Conservation (phyloP, 2,113 vertebrate genomes). For the Hyperopisus bebe region DNA sequence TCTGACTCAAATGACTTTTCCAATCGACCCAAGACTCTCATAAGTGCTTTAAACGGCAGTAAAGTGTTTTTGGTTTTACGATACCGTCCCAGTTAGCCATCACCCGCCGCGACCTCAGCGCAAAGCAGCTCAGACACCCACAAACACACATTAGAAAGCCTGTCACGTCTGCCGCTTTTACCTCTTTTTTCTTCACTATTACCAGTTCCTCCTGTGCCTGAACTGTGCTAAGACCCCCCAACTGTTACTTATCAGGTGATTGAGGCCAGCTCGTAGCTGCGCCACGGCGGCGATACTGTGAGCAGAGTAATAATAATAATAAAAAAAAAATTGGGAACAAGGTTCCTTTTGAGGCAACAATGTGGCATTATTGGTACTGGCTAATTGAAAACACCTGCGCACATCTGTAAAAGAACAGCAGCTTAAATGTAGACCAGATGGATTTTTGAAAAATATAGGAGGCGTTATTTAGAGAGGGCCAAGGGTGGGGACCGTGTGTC, state of each 20-base stretch:
- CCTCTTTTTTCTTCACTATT: not conserved
- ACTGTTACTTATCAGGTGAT: not conserved
- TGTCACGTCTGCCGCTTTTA: not conserved
- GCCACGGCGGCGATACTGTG: not conserved
- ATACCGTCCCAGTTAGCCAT: not conserved
- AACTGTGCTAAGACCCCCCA: not conserved
- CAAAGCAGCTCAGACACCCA: not conserved
- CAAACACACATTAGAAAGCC: not conserved
- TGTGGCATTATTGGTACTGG: not conserved
- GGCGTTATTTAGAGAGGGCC: not conserved
- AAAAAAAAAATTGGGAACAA: not conserved
- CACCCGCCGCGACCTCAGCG: not conserved
- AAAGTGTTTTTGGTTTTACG: not conserved
- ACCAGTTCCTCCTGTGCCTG: not conserved
- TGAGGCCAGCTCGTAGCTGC: not conserved
- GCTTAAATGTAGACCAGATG: slow-evolving; percentile 15
- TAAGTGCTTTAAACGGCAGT: not conserved
- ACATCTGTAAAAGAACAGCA: slow-evolving; percentile 1
- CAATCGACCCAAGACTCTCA: not conserved
- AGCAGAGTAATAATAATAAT: not conserved
- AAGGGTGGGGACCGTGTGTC: not conserved
- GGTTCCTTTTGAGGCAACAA: slow-evolving; percentile 6
- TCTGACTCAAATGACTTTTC: not conserved
- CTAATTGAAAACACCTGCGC: slow-evolving; percentile 16
- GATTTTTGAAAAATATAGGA: not conserved